Base-by-base conservation (phyloP, 2,888 invertebrate species). In the Cephus nigrinus region DNA sequence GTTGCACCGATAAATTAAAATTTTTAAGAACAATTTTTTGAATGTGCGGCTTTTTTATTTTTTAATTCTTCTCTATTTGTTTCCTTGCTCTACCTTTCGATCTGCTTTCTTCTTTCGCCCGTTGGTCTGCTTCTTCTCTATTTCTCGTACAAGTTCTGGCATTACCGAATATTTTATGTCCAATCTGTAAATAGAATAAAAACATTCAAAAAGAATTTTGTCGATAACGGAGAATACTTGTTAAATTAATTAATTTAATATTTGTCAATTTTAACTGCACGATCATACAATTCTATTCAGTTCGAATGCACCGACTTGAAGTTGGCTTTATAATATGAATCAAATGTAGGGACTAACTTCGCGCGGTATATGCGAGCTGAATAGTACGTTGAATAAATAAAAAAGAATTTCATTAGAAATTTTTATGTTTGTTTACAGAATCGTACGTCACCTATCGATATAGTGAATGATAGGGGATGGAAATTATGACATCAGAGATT, bases 181-280 rank as follows among this genome's bases (percentile, higher is more conserved):
- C 74, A 74, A 74, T 32, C 74, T 74, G 74, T 30, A 74, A 74
- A 55, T 23, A 55, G 23, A 55, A 23, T 55, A 55, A 9, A 55
- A 55, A 55, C 0, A 2, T 9, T 55, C 9, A 2, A 55, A 0
- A 55, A 55, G 55, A 23, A 55, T 55, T 5, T 15, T 55, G 9
- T 23, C 9, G 9, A 1, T 55, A 2, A 9, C 23, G 0, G 0
- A 55, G 1, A 55, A 55, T 55, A 55, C 2, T 23, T 55, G 55
- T 15, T 23, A 4, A 40, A 23, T 40, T 5, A 40, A 23, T 32
- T 32, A 32, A 32, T 32, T 32, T 32, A 32, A 32, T 32, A 32
- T 4, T 32, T 32, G 32, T 32, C 4, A 9, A 23, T 40, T 40
- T 40, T 4, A 40, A 40, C 15, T 40, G 15, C 12, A 40, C 4